Evolutionary conservation across 2,888 invertebrate genomes (phyloP).

Genomic region (Cheilosia variabilis): DNA sequence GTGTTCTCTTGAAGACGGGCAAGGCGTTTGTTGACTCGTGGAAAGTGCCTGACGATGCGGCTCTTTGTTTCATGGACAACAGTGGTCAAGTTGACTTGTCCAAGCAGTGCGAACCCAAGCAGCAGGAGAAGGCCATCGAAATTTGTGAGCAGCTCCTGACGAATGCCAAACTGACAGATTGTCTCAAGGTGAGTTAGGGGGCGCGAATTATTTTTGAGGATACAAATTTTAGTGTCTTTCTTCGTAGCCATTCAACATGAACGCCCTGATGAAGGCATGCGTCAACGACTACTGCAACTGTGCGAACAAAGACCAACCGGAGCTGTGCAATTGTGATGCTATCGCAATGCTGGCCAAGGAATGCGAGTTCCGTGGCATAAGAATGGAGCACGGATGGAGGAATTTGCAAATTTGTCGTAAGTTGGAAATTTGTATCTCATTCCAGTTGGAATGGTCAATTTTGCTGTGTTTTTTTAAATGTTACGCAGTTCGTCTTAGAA

Average conservation of each 20-base stretch:
- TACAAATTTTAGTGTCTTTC: background rate
- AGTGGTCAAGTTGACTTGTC: constrained; percentile 79
- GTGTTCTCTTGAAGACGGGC: constrained; percentile 83
- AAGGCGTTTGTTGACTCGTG: constrained; percentile 83
- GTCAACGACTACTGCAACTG: constrained; percentile 92
- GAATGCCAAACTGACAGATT: constrained; percentile 87
- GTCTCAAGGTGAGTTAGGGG: constrained; percentile 83
- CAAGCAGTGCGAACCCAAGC: constrained; percentile 79
- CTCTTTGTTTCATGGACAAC: constrained; percentile 80
- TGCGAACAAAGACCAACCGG: constrained; percentile 84
- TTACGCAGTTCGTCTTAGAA: too few species aligned
- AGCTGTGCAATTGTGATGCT: constrained; percentile 90
- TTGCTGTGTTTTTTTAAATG: too few species aligned
- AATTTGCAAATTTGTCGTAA: constrained; percentile 92
- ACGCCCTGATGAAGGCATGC: constrained; percentile 89
- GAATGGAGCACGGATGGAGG: constrained; percentile 89
- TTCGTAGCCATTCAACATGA: constrained; percentile 86
- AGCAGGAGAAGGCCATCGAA: constrained; percentile 84
- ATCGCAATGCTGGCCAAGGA: constrained; percentile 91
- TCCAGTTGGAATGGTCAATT: background rate
- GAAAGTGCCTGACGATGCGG: constrained; percentile 80
- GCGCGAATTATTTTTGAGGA: too few species aligned
- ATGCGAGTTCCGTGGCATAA: constrained; percentile 88
- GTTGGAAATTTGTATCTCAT: constrained; percentile 80
- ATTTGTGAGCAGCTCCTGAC: constrained; percentile 87